A percentile compares a stretch with the other conserved stretches of the same genome.
Evolutionary conservation across 2,888 invertebrate genomes (phyloP).

Genomic region (Pandemis corylana): DNA sequence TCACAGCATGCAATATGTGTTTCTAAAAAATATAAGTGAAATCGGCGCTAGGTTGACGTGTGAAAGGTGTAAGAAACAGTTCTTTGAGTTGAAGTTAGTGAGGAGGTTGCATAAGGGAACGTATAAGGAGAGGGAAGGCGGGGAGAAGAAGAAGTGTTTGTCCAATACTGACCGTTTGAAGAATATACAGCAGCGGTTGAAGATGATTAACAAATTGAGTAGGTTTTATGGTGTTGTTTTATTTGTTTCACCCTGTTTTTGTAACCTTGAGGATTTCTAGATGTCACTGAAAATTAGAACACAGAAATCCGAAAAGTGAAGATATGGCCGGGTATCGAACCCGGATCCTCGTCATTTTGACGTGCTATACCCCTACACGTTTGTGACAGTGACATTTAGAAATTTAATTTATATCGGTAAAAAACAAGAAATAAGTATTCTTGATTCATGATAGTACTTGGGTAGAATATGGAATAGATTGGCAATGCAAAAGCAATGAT

Average conservation of each 20-base stretch:
- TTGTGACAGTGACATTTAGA: no score
- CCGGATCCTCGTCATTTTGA: no score
- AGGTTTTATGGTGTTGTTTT: constrained; percentile 47
- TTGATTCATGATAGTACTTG: no score
- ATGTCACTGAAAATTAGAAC: no score
- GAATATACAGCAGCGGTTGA: constrained; percentile 56
- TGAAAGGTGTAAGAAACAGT: constrained; percentile 49
- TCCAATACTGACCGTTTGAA: constrained; percentile 55
- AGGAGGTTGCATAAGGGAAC: constrained; percentile 4
- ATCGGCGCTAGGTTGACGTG: constrained; percentile 49
- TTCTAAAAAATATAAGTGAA: constrained; percentile 43
- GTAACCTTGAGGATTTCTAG: no score
- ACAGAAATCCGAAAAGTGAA: no score
- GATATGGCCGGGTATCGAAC: no score
- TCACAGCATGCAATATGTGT: constrained; percentile 44
- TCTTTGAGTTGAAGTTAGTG: constrained; percentile 56
- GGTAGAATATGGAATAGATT: no score
- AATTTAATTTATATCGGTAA: no score
- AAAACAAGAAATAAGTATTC: no score
- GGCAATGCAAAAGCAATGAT: no score
- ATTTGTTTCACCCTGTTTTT: constrained; percentile 7
- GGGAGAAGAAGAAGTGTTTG: constrained; percentile 36
- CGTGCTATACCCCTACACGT: no score
- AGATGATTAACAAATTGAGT: constrained; percentile 52
- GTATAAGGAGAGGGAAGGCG: constrained; percentile 9